Evolutionary conservation across 2,888 invertebrate genomes (phyloP), one percentile per base, ranked within the genome.

Genomic region (Epicampocera succincta): DNA sequence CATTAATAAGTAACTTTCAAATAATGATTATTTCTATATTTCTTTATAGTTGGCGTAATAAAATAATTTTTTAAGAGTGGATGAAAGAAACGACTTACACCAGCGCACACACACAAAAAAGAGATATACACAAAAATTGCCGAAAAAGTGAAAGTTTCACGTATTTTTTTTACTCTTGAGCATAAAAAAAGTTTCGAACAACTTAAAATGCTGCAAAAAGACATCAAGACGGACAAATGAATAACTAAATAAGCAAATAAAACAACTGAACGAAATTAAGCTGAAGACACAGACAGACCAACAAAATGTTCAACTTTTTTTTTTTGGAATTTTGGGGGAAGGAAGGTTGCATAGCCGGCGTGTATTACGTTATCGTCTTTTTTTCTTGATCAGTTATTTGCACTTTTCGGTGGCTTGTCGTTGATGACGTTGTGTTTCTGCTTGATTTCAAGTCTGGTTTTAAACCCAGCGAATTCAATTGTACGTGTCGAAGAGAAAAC

Each of bases 141-240:
- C 90, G 88, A 90, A 90, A 90, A 90, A 90, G 90, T 90, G 90
- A 90, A 90, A 90, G 90, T 90, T 90, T 86, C 87, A 78, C 71
- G 77, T 82, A 77, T 50, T 60, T 61, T 63, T 63, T 52, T 54
- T 74, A 17, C 73, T 66, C 40, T 65, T 65, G 46, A 74, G 65
- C 46, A 56, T 50, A 74, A 65, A 65, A 74, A 19, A 46, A 46
- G 33, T 38, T 44, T 40, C 17, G 19, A 1, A 50, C 44, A 61
- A 42, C n/a, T 72, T 61, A 40, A 58, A 76, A 76, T 48, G 56
- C 25, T 58, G 54, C 54, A 76, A 69, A 38, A 61, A 69, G 46
- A 46, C 21, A 33, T 15, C 33, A 19, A 42, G 48, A 68, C 33
- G 21, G 69, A 69, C 60, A 46, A 29, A 66, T 19, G 58, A 58